These are phyloP conservation scores for Bursaphelenchus okinawaensis DNA, from an alignment of 2,888 invertebrate species.

Conservation along the genomic window DNA sequence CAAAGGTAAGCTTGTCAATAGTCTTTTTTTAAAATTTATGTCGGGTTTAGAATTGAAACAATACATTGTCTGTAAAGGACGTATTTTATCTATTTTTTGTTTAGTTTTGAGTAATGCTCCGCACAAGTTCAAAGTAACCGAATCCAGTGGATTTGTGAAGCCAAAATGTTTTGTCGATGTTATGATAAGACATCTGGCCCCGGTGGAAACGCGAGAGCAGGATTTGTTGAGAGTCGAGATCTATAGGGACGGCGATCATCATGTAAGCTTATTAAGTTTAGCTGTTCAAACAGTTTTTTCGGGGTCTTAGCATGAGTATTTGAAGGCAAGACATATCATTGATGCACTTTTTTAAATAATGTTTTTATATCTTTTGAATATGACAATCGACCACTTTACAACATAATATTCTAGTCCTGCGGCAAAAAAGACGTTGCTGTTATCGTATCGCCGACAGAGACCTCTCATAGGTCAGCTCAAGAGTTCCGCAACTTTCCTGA, in stretches of 20 bases:
- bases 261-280: constrained; percentile 2
- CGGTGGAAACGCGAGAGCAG: background rate
- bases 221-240: constrained; percentile 20
- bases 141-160: constrained; percentile 74
- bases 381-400: no score
- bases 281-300: no score
- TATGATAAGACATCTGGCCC: constrained; percentile 19
- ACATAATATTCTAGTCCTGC: constrained; percentile 9
- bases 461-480: background rate
- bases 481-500: constrained; percentile 9
- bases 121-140: constrained; percentile 73
- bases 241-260: constrained; percentile 19
- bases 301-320: no score
- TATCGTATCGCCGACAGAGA: constrained; percentile 10
- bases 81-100: constrained; percentile 48
- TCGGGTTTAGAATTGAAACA: no score
- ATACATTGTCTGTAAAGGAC: no score
- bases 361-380: background rate
- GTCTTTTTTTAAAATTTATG: background rate
- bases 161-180: constrained; percentile 57
- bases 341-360: no score
- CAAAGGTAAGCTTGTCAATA: constrained; percentile 66
- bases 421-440: constrained; percentile 15
- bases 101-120: constrained; percentile 72
- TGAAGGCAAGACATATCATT: no score